Evolutionary conservation across 2,113 vertebrate genomes (phyloP).

Genomic region (Damaliscus lunatus): DNA sequence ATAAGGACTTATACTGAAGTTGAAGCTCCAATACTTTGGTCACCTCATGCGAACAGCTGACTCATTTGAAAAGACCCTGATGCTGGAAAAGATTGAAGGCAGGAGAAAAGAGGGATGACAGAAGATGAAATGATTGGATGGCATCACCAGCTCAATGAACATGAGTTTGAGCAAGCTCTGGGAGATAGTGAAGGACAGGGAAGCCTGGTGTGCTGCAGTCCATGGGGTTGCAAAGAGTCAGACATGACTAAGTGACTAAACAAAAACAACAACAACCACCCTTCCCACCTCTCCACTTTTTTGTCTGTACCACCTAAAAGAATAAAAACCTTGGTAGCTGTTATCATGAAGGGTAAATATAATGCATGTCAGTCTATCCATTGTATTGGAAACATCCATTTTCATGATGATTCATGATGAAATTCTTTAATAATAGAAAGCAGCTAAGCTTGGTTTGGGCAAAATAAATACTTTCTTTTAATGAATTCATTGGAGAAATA

Average conservation of each 20-base stretch:
- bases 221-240: accelerated
- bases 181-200: neutral
- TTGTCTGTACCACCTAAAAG: neutral
- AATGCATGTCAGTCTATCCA: neutral
- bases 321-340: neutral
- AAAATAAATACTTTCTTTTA: neutral
- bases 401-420: neutral
- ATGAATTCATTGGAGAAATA: neutral
- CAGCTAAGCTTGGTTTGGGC: neutral
- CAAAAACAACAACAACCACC: neutral
- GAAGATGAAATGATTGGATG: neutral
- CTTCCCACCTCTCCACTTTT: neutral
- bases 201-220: neutral
- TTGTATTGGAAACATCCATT: neutral
- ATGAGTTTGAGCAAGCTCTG: neutral
- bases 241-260: neutral
- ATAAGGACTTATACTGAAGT: neutral
- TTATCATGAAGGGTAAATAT: neutral
- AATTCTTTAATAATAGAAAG: neutral
- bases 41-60: neutral
- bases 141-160: neutral
- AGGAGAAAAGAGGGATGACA: neutral
- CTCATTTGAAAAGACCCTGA: neutral
- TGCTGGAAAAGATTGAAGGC: neutral
- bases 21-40: neutral